These are phyloP conservation scores for Pterobdella sp. DNA, from an alignment of 2,888 invertebrate species.

Conservation along the genomic window DNA sequence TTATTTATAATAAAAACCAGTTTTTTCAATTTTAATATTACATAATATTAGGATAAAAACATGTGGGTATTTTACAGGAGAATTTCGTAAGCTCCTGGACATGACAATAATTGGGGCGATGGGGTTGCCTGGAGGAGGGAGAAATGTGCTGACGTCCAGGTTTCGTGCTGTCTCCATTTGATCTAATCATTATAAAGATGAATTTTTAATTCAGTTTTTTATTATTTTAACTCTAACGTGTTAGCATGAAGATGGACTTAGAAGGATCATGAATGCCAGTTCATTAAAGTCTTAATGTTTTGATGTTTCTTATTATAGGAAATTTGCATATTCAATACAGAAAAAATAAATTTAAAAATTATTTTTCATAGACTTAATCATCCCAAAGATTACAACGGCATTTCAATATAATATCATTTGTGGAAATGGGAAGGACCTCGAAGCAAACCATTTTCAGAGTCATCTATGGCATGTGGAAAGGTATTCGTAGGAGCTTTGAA, in stretches of 20 bases:
- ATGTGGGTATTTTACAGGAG: slow-evolving; percentile 45
- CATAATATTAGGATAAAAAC: no score
- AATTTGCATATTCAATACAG: no score
- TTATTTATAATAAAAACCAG: no score
- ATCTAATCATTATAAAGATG: not conserved
- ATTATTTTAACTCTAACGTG: no score
- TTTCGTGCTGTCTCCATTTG: not conserved
- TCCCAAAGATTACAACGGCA: slow-evolving; percentile 61
- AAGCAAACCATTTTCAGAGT: slow-evolving; percentile 65
- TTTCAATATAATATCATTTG: slow-evolving; percentile 70
- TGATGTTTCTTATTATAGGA: no score
- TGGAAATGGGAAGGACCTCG: slow-evolving; percentile 67
- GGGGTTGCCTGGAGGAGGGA: slow-evolving; percentile 72
- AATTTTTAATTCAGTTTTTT: not conserved
- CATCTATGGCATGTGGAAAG: slow-evolving; percentile 66
- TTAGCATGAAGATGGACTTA: no score
- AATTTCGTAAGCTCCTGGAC: slow-evolving; percentile 64
- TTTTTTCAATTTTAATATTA: no score
- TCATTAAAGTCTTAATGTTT: no score
- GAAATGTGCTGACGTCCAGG: slow-evolving; percentile 66
- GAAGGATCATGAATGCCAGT: no score
- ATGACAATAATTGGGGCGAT: slow-evolving; percentile 67
- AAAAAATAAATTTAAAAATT: not conserved
- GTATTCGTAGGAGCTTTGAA: no score
- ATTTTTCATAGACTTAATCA: no score